These are phyloP conservation scores for Drosophila aff. DNA, from an alignment of 1,140 invertebrate species.

Conservation along the genomic window DNA sequence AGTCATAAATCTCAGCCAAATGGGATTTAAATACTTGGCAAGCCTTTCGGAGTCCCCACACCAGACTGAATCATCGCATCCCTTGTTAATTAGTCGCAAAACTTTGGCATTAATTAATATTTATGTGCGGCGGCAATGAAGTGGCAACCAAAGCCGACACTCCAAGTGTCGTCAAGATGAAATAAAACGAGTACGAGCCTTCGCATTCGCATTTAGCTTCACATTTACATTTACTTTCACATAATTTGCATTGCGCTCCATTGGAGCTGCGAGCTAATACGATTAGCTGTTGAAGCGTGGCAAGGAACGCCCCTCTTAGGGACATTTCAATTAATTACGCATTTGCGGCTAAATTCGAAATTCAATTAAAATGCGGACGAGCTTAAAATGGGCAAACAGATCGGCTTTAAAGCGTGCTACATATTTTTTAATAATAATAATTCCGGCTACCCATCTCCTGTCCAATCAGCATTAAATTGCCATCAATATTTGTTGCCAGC, in stretches of 20 bases:
- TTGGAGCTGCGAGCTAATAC: slow-evolving; percentile 64
- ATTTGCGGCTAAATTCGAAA: slow-evolving; percentile 63
- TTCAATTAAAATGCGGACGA: slow-evolving; percentile 71
- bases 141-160: slow-evolving; percentile 28
- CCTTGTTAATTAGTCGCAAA: slow-evolving; percentile 54
- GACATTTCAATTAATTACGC: slow-evolving; percentile 76
- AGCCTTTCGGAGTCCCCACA: neutral
- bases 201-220: slow-evolving; percentile 23
- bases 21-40: slow-evolving; percentile 41
- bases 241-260: slow-evolving; percentile 57
- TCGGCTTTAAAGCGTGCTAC: slow-evolving; percentile 28
- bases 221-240: slow-evolving; percentile 18
- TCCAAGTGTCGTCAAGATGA: slow-evolving; percentile 44
- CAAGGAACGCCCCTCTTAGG: neutral
- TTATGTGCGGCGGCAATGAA: slow-evolving; percentile 39
- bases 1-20: slow-evolving; percentile 44
- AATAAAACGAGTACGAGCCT: slow-evolving; percentile 44
- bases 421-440: slow-evolving; percentile 29
- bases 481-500: slow-evolving; percentile 52
- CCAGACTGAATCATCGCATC: slow-evolving; percentile 25
- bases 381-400: slow-evolving; percentile 55
- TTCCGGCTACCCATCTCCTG: slow-evolving; percentile 16
- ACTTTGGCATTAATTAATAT: slow-evolving; percentile 63
- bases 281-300: slow-evolving; percentile 55
- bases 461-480: slow-evolving; percentile 66